Percentiles rank a stretch among this genome's conserved stretches.
Evolutionary conservation across 2,797 vertebrate genomes (phyloP).

Genomic region (Urophycis tenuis): DNA sequence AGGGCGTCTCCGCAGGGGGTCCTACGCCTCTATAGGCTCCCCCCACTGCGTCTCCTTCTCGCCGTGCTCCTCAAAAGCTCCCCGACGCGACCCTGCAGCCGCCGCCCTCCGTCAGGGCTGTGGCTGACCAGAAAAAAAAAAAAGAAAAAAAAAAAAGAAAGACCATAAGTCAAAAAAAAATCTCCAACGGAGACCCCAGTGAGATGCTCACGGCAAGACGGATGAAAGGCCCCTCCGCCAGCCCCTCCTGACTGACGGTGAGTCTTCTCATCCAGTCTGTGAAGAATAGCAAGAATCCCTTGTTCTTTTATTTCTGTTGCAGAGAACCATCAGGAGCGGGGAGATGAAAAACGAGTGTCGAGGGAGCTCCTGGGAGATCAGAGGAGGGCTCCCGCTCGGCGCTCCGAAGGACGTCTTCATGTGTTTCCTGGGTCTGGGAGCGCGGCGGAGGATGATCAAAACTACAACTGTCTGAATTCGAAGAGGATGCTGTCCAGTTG

Average conservation of each 20-base stretch:
- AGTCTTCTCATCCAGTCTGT: constrained; percentile 66
- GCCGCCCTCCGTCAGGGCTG: constrained; percentile 26
- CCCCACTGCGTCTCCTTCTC: constrained; percentile 30
- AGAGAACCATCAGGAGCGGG: constrained; percentile 57
- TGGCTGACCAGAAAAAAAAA: background rate
- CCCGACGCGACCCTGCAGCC: background rate
- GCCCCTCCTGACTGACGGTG: constrained; percentile 12
- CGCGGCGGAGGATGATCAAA: constrained; percentile 53
- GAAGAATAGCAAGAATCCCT: constrained; percentile 61
- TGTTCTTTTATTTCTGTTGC: constrained; percentile 48
- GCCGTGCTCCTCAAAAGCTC: too few species aligned
- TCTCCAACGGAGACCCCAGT: constrained; percentile 37
- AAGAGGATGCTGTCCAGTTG: constrained; percentile 37
- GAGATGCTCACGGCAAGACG: constrained; percentile 63
- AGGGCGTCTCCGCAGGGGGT: constrained; percentile 13
- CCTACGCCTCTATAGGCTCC: constrained; percentile 30
- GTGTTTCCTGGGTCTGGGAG: constrained; percentile 39
- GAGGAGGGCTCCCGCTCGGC: constrained; percentile 46
- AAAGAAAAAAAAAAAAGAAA: too few species aligned
- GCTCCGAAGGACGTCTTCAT: constrained; percentile 42
- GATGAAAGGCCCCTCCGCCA: constrained; percentile 65
- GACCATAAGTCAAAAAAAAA: background rate
- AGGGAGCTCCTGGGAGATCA: constrained; percentile 56
- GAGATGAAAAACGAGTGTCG: constrained; percentile 60
- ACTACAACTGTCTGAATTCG: constrained; percentile 35